Evolutionary conservation across 2,888 invertebrate species (phyloP), one percentile per base, ranked within the genome.

Genomic region (Mesoligia furuncula): DNA sequence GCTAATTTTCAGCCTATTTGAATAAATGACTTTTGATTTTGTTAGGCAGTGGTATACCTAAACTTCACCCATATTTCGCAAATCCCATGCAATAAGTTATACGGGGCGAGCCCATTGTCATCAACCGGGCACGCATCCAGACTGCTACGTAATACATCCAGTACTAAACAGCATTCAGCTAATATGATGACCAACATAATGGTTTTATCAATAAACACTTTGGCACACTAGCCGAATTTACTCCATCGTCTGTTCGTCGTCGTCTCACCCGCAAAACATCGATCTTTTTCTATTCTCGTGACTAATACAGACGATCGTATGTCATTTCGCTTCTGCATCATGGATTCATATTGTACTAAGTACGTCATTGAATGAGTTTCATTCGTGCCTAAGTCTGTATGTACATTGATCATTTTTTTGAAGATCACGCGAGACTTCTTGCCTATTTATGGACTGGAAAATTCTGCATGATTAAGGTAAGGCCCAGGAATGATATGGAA

Each of bases 291-390:
- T 77, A 57, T 61, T 74, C 54, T 51, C 75, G 48, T 84, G 84
- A 84, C 77, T 81, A 84, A 84, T 67, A 24, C 59, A 17, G 36
- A 64, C 36, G 39, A 27, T 64, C 57, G 61, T 77, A 75, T 68
- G 73, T 81, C 77, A 83, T 73, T 77, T 76, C 39, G 51, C 72
- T 67, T 81, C 31, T 71, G 45, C 62, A 64, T 66, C 27, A 45
- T 54, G 48, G 73, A 78, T 71, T 74, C 57, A 69, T 73, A 71
- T 17, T 72, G 36, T 61, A 71, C 39, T 31, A 66, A 72, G 62
- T 77, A 27, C 70, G 85, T 81, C 82, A 85, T 85, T 85, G 85
- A 62, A 64, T 81, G 85, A 85, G 85, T 82, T 85, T 85, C 76
- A 73, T 78, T 65, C 17, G 61, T 61, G 27, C 27, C 27, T 42